Evolutionary conservation across 2,113 vertebrate species (phyloP), one percentile per base, ranked within the genome.

Genomic region (Uria aalge): DNA sequence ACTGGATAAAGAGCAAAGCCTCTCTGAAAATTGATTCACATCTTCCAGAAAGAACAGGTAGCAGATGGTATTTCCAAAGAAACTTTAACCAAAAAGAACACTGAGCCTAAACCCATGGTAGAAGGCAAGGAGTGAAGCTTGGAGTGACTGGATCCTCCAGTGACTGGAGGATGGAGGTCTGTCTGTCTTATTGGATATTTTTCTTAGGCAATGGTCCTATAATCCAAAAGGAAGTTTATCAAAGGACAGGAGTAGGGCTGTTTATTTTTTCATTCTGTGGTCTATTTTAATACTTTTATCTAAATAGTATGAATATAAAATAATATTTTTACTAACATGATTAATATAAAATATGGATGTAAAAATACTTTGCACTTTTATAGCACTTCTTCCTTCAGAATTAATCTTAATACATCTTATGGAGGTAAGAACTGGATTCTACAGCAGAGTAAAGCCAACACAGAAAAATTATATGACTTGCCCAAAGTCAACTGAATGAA

Each of bases 341-440:
- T 69, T 47, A 57, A 64, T 89, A 56, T 27, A 67, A 72, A 92
- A 62, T 34, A 85, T 4, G 60, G 15, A 90, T 29, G 53, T 40
- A 59, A 85, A 64, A 95, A 94, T 88, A 96, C 92, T 96, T 96
- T 96, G 97, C 96, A 97, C 97, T 97, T 94, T 47, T 36, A 94
- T 88, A 97, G 95, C 96, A 97, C 84, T 85, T 95, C 52, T 87
- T 91, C 45, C 47, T 91, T 77, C 43, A 90, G 21, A 88, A 92
- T 47, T 69, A 79, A 73, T 89, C 48, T 63, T 63, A 27, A 11
- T 69, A 47, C 6, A 32, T 43, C 55, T 55, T 60, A 53, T 0
- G 6, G 43, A 91, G n/a, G 4, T 60, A 87, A 67, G 53, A 88
- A 77, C 48, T 62, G 29, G 36, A 29, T 59, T 50, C 77, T 45